These are phyloP conservation scores for Drosophila ezoana DNA, from an alignment of 2,888 invertebrate genomes.

Conservation along the genomic window DNA sequence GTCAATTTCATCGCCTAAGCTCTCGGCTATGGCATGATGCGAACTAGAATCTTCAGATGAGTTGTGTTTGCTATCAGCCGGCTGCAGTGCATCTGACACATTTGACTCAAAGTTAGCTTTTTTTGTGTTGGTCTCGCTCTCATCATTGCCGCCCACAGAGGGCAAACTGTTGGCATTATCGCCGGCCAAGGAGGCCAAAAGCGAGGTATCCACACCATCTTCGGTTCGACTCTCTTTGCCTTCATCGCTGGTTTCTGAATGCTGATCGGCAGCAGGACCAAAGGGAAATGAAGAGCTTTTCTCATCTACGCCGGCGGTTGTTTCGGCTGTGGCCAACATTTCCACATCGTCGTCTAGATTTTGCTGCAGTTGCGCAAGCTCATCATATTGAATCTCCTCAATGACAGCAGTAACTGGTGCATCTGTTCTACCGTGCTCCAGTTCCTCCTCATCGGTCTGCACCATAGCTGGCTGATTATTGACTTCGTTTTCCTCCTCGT, in stretches of 20 bases:
- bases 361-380: constrained; percentile 55
- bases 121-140: constrained; percentile 68
- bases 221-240: constrained; percentile 74
- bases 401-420: constrained; percentile 30
- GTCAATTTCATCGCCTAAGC: constrained; percentile 67
- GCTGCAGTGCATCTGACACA: constrained; percentile 54
- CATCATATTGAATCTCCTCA: constrained; percentile 44
- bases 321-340: constrained; percentile 58
- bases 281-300: constrained; percentile 85
- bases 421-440: constrained; percentile 18
- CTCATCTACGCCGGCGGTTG: constrained; percentile 78
- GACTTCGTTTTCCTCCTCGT: constrained; percentile 54
- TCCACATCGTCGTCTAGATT: constrained; percentile 75
- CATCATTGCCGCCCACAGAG: constrained; percentile 83
- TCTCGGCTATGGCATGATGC: constrained; percentile 82
- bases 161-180: constrained; percentile 85
- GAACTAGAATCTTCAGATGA: constrained; percentile 82
- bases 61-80: constrained; percentile 69
- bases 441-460: constrained; percentile 53
- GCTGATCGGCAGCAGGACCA: constrained; percentile 73
- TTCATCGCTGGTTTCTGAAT: constrained; percentile 84
- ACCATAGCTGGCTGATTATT: constrained; percentile 29
- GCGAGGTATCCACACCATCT: constrained; percentile 82
- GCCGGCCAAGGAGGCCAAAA: constrained; percentile 84
- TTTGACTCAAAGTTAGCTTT: constrained; percentile 76